Percentiles rank a stretch among this genome's conserved stretches.
These are phyloP conservation scores for Phthorimaea operculella DNA, from an alignment of 1,140 invertebrate genomes.

Conservation along the genomic window DNA sequence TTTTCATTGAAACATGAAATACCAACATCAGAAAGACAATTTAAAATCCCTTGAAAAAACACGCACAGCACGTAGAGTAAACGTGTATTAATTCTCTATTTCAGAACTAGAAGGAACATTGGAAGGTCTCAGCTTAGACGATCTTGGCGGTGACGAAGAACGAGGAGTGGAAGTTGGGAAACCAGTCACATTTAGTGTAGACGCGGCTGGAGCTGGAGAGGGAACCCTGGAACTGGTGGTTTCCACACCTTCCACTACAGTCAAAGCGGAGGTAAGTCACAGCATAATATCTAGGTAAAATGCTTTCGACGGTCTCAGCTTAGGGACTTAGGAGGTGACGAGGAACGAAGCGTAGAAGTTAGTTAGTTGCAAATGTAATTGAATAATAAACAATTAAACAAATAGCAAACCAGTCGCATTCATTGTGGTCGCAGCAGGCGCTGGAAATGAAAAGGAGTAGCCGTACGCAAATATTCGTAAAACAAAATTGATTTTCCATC, in stretches of 20 bases:
- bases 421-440: slow-evolving; percentile 95
- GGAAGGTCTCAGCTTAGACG: slow-evolving; percentile 66
- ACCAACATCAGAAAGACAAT: too few relatives aligned
- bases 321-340: slow-evolving; percentile 67
- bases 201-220: slow-evolving; percentile 95
- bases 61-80: too few relatives aligned
- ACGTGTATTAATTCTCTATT: slow-evolving; percentile 14
- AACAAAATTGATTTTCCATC: too few relatives aligned
- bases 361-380: too few relatives aligned
- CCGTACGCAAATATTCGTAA: too few relatives aligned
- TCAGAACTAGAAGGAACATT: slow-evolving; percentile 63
- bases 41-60: too few relatives aligned
- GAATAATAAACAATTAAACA: too few relatives aligned
- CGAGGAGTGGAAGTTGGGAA: slow-evolving; percentile 75
- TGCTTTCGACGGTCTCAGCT: slow-evolving; percentile 63
- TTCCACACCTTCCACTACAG: slow-evolving; percentile 88
- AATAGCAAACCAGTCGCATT: slow-evolving; percentile 90
- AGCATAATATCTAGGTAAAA: slow-evolving; percentile 23
- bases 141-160: slow-evolving; percentile 66
- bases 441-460: too few relatives aligned
- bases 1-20: too few relatives aligned
- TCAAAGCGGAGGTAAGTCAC: slow-evolving; percentile 76
- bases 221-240: slow-evolving; percentile 96
- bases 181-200: slow-evolving; percentile 91
- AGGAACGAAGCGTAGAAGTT: slow-evolving; percentile 69